Evolutionary conservation across 2,797 vertebrate species (phyloP).

Genomic region (Halcyon leucocephala): DNA sequence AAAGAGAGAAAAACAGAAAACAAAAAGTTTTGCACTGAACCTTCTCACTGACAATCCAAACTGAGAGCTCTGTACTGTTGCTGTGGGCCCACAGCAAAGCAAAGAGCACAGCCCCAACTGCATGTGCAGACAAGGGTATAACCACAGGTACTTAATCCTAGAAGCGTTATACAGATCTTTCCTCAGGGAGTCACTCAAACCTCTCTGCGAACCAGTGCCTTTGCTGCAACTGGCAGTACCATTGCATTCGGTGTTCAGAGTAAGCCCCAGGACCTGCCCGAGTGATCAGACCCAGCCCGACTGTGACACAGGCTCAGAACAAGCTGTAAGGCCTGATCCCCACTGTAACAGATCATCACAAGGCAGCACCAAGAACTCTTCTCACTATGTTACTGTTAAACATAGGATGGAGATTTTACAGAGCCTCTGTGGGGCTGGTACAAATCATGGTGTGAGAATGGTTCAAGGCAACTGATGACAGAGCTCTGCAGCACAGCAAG

Average conservation of each 20-base stretch:
- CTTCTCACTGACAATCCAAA: neutral
- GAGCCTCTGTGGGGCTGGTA: neutral
- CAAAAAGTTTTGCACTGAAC: neutral
- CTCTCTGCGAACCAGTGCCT: neutral
- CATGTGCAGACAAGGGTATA: fast-evolving
- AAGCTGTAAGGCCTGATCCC: neutral
- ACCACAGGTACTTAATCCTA: fast-evolving
- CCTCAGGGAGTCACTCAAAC: neutral
- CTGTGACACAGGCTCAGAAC: neutral
- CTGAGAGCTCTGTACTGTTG: fast-evolving
- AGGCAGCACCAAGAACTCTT: neutral
- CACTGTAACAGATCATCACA: neutral
- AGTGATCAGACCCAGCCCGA: neutral
- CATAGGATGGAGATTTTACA: fast-evolving
- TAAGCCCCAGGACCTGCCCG: neutral
- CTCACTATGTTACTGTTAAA: neutral
- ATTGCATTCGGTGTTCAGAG: neutral
- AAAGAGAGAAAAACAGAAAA: neutral
- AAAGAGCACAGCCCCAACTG: neutral
- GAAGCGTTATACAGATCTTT: neutral
- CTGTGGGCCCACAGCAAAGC: neutral
- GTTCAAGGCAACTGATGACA: neutral
- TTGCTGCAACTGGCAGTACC: neutral
- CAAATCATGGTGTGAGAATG: neutral
- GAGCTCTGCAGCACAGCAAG: neutral